Percentiles rank a stretch among this genome's conserved stretches.
Conservation (phyloP, 23 tunicate genomes). For the Trididemnum clinides region DNA sequence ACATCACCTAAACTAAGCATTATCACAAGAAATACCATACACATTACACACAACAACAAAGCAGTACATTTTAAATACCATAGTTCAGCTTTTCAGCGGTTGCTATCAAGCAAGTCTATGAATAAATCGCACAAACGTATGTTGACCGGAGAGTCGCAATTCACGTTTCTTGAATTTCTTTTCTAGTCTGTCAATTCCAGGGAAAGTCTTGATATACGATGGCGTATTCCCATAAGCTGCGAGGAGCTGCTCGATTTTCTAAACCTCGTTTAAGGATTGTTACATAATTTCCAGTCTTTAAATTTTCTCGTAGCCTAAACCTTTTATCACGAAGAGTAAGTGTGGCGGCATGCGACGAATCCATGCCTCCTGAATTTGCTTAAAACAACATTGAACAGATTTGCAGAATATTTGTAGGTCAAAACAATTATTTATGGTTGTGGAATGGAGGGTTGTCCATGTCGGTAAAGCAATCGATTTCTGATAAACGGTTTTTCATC, state of each 20-base stretch:
- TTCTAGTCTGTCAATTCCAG: not conserved
- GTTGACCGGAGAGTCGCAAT: not conserved
- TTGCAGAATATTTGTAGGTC: not conserved
- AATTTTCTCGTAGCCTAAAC: not conserved
- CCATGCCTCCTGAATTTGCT: not conserved
- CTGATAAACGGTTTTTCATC: not conserved
- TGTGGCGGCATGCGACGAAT: not conserved
- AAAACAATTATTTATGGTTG: not conserved
- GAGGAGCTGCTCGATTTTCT: not conserved
- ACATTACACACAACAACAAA: too few species aligned
- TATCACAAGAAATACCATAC: too few species aligned
- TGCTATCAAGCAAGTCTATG: too few species aligned
- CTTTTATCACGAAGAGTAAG: not conserved
- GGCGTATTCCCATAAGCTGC: not conserved
- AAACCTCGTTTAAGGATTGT: not conserved
- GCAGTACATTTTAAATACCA: too few species aligned
- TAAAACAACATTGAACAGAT: not conserved
- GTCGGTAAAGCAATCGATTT: not conserved
- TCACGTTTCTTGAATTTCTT: not conserved
- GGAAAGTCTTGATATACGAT: not conserved
- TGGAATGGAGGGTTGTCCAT: too few species aligned
- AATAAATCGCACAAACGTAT: not conserved
- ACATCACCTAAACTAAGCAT: too few species aligned
- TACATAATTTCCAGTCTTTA: not conserved
- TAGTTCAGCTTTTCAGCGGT: too few species aligned